phyloP scores from a whole-genome alignment of 2,888 invertebrate species.

The Andricus quercusramuli region DNA sequence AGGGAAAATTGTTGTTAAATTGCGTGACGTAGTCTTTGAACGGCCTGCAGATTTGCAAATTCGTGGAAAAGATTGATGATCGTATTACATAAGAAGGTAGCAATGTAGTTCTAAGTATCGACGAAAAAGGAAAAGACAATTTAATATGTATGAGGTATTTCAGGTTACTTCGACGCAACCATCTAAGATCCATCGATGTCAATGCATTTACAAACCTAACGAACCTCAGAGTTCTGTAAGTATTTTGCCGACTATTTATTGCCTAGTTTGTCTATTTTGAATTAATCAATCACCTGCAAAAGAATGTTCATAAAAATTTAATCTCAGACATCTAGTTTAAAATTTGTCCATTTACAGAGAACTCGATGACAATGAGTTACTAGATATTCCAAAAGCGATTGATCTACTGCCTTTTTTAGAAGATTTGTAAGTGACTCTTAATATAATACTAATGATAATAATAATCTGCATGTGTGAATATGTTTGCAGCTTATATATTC shows the following conservation, averaged over 20 bases:
- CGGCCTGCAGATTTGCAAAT: not conserved
- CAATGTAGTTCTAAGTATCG: conserved; percentile 45
- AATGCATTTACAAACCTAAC: conserved; percentile 90
- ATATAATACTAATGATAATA: not conserved
- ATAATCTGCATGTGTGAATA: no score
- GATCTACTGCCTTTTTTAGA: conserved; percentile 87
- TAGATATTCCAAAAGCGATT: conserved; percentile 88
- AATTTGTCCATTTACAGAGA: conserved; percentile 81
- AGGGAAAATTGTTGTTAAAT: no score
- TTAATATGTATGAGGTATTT: conserved; percentile 66
- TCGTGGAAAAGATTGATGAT: conserved; percentile 38
- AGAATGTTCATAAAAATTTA: not conserved
- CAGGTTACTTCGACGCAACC: conserved; percentile 93
- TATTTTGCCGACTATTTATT: conserved; percentile 71
- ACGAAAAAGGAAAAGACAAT: conserved; percentile 57
- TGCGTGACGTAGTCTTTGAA: no score
- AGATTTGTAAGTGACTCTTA: conserved; percentile 87
- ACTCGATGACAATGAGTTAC: conserved; percentile 87
- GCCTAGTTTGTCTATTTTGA: not conserved
- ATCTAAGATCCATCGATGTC: conserved; percentile 88
- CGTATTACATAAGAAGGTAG: conserved; percentile 37
- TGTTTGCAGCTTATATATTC: no score
- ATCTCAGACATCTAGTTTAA: not conserved
- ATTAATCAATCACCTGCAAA: not conserved
- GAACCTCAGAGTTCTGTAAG: conserved; percentile 92